Base-by-base conservation (phyloP, 30 jellyfish, hydroid and myxozoan species). In the Aurelia coerulea region DNA sequence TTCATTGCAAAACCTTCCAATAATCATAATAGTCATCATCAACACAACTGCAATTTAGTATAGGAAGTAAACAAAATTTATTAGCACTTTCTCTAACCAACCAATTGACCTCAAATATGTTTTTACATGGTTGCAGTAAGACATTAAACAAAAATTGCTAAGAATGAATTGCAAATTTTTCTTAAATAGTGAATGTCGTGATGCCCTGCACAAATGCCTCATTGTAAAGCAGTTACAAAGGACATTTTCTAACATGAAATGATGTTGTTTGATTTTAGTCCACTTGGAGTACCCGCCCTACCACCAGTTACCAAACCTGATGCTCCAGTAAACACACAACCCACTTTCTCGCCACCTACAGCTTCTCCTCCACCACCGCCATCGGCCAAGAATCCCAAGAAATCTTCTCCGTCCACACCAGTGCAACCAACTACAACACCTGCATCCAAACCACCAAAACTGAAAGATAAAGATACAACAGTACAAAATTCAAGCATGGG, bases 231-330 rank as follows among this genome's bases (percentile, higher is more conserved):
- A 46, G 56, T 9, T 9, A 46, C 56, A 46, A 46, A 34, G 84
- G 16, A 51, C 10, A 32, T 9, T 73, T 1, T 18, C 2, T 4
- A 15, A 16, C 17, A 5, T 73, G 34, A 39, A 46, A 33, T 39
- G 34, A 14, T 11, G 9, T 35, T 29, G 51, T 8, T 74, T 37
- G 17, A 33, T 62, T 86, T 10, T 49, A 86, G 95, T 49, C 85
- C 95, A 12, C 62, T 70, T 63, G 90, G 88, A 19, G 39, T 69
- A 13, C 91, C 91, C 10, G 76, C 95, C 17, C 76, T 62, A 16
- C 87, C 95, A n/a, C 85, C 95, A n/a, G 90, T 76, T 8, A 10
- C 65, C 56, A 86, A 86, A 62, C 81, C 89, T 12, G 95, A 86
- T 13, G 89, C 74, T 35, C 29, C 90, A 42, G 81, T 65, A 67